Percentiles rank a stretch among this genome's conserved stretches.
Evolutionary conservation across 2,888 invertebrate species (phyloP).

Genomic region (Molorchus minor): DNA sequence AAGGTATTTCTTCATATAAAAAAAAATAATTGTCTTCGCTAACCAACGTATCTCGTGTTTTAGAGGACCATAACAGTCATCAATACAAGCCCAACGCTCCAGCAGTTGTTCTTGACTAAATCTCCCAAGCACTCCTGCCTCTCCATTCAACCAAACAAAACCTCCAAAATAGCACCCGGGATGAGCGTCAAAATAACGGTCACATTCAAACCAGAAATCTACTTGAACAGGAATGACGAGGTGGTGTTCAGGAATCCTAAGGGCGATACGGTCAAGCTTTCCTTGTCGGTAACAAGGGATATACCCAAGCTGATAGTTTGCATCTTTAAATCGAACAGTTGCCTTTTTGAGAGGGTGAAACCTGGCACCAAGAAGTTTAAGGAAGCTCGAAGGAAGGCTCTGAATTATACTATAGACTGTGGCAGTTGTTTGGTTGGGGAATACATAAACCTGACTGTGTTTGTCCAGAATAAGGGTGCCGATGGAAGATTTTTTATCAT

Average conservation of each 20-base stretch:
- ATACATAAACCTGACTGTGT: constrained; percentile 48
- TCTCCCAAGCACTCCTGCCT: constrained; percentile 54
- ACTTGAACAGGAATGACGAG: constrained; percentile 54
- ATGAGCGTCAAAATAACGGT: constrained; percentile 57
- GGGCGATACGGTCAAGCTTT: constrained; percentile 47
- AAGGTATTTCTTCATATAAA: no score
- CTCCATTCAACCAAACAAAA: constrained; percentile 44
- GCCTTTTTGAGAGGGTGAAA: constrained; percentile 18
- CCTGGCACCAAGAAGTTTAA: constrained; percentile 36
- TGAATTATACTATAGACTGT: constrained; percentile 61
- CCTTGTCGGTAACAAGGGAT: constrained; percentile 56
- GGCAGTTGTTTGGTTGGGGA: constrained; percentile 60
- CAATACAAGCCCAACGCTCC: constrained; percentile 51
- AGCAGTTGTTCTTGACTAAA: constrained; percentile 50
- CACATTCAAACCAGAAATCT: constrained; percentile 53
- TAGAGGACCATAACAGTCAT: constrained; percentile 47
- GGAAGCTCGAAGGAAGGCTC: constrained; percentile 44
- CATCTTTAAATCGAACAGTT: constrained; percentile 43
- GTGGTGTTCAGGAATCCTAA: constrained; percentile 53
- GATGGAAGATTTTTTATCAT: constrained; percentile 61
- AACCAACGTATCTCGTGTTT: constrained; percentile 13
- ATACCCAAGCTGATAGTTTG: constrained; percentile 57
- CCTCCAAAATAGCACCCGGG: constrained; percentile 58
- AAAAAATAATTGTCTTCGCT: no score
- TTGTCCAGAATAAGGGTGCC: constrained; percentile 59